A percentile compares a stretch with the other conserved stretches of the same genome.
Conservation (phyloP, 1,140 invertebrate species). For the Drosophila ohnishii region DNA sequence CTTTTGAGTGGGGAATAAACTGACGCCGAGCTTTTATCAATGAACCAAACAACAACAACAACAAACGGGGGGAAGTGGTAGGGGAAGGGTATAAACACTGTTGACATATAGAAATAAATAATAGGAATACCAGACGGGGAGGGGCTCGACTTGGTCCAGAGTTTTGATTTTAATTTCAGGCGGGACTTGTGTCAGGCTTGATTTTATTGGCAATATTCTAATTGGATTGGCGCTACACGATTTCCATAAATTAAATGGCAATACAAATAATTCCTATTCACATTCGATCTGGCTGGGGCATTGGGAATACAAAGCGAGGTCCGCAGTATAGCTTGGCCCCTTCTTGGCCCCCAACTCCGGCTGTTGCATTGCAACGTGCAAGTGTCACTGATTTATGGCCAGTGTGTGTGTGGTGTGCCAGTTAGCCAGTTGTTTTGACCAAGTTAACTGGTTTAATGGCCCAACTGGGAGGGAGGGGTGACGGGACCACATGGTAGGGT, state of each 20-base stretch:
- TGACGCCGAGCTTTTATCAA: constrained; percentile 62
- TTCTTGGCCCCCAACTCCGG: constrained; percentile 13
- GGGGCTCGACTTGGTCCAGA: constrained; percentile 33
- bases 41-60: constrained; percentile 34
- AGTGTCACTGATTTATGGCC: constrained; percentile 77
- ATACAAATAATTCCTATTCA: constrained; percentile 57
- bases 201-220: constrained; percentile 55
- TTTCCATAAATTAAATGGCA: constrained; percentile 71
- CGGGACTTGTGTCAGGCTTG: constrained; percentile 1
- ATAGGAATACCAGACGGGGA: constrained; percentile 14
- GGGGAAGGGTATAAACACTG: constrained; percentile 1
- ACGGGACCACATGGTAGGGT: constrained; percentile 3
- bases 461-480: constrained; percentile 19
- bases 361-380: constrained; percentile 60
- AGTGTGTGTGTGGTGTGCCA: constrained; percentile 51
- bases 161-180: constrained; percentile 23
- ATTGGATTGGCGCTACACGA: constrained; percentile 68
- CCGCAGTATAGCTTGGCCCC: constrained; percentile 7
- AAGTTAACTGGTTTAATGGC: constrained; percentile 77
- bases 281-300: constrained; percentile 38
- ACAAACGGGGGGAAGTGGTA: background rate
- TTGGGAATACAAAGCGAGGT: constrained; percentile 21
- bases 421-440: constrained; percentile 66
- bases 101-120: constrained; percentile 16
- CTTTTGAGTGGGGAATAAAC: constrained; percentile 32